Evolutionary conservation across 2,888 invertebrate species (phyloP), one percentile per base, ranked within the genome.

Genomic region (Drosophila pegasa): DNA sequence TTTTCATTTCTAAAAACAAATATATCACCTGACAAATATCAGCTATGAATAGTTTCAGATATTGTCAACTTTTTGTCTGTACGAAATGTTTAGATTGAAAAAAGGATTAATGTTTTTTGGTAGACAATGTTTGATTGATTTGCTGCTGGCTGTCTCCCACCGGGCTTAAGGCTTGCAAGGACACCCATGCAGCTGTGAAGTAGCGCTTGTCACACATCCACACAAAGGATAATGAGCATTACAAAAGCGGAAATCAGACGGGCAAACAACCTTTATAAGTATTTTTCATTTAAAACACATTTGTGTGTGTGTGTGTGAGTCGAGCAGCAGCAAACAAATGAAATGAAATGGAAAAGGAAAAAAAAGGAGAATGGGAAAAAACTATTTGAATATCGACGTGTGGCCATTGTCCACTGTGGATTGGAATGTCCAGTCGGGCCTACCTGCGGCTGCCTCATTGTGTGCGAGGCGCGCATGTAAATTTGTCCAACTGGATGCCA

Each of bases 341-440:
- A 52, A 37, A 58, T 56, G 51, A 37, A 54, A 33, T 16, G 16
- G 9, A n/a, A 9, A 16, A 35, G 20, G 14, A 18, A 12, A 31
- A 3, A 27, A 18, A 47, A 20, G 7, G 22, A 50, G 33, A 29
- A 54, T 25, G 31, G 18, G n/a, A 1, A 64, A 55, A 68, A 64
- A 80, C 73, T 88, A 84, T 86, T 86, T 88, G 70, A 84, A 88
- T 88, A 89, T 75, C 87, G 85, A 79, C 78, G 88, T 75, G 84
- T 82, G 88, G 65, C 79, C 80, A 77, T 71, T 85, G 86, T 74
- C 71, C 70, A 69, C 58, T 45, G 45, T 41, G 62, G 72, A 16
- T 52, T 33, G 67, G 58, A 70, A 60, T 63, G 62, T 31, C 54
- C 63, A 72, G 60, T 27, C 54, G 20, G 60, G 52, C 55, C 73